Conservation (phyloP, 2,888 invertebrate genomes). For the Netelia inedita region DNA sequence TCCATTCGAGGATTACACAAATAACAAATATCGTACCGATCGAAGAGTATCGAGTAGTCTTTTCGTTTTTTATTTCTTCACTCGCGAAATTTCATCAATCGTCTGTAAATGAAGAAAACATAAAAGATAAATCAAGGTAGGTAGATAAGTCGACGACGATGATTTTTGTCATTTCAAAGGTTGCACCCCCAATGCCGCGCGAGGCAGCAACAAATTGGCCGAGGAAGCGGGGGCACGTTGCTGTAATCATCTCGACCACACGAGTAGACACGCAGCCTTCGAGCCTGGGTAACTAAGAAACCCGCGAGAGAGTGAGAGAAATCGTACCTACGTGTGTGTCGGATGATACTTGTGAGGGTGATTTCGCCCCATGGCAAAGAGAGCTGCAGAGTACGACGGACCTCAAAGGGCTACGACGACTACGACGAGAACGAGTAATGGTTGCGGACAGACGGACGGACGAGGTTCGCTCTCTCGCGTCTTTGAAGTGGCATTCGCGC, state of each 20-base stretch:
- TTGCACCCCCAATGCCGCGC: too few species aligned
- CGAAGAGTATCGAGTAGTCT: slow-evolving; percentile 29
- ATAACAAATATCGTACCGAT: neutral
- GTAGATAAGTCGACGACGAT: neutral
- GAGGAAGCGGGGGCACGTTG: slow-evolving; percentile 21
- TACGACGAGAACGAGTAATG: slow-evolving; percentile 64
- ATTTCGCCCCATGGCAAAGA: slow-evolving; percentile 62
- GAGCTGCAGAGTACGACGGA: slow-evolving; percentile 55
- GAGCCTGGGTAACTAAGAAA: slow-evolving; percentile 57
- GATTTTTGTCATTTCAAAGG: neutral
- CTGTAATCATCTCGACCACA: slow-evolving; percentile 59
- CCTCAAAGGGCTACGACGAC: slow-evolving; percentile 64
- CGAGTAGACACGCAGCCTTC: slow-evolving; percentile 44
- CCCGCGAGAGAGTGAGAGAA: slow-evolving; percentile 5
- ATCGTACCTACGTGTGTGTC: slow-evolving; percentile 2
- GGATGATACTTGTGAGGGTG: slow-evolving; percentile 31
- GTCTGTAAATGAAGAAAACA: neutral
- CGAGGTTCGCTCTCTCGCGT: slow-evolving; percentile 59
- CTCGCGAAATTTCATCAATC: neutral
- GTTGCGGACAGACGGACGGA: slow-evolving; percentile 57
- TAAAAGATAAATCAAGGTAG: neutral
- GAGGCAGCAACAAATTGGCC: slow-evolving; percentile 14
- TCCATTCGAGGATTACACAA: slow-evolving; percentile 13
- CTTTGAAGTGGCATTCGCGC: slow-evolving; percentile 67
- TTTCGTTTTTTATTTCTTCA: neutral